Base-by-base conservation (phyloP, 2,113 vertebrate genomes). In the Pardalotus punctatus region DNA sequence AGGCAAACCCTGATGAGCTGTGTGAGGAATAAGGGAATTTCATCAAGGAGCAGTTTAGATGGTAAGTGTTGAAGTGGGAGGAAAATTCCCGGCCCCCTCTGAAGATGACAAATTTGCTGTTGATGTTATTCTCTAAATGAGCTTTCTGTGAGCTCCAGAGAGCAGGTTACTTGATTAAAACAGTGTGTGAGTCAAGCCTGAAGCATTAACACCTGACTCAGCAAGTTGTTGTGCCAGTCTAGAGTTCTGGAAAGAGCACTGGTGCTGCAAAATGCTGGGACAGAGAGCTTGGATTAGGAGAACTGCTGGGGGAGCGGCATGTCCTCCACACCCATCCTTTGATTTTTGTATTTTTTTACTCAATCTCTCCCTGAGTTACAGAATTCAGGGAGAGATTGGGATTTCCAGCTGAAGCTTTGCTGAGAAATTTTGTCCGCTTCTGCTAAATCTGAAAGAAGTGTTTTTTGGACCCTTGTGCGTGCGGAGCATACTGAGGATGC, bases 161-260 rank as follows among this genome's bases (percentile, higher is more conserved):
- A 90, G 72, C 58, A 69, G 42, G 23, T 80, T 71, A 40, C 40
- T 87, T 92, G 25, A 71, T 85, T 92, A 92, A 84, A 92, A 56
- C 65, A 35, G 22, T 40, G 6, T 43, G n/a, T 58, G 76, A 82
- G 57, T 79, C 51, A 82, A 69, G 54, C 15, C 85, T 76, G 67
- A 38, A 83, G 94, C 64, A 38, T n/a, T 33, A 71, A 45, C 48
- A 60, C 56, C 81, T 89, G 62, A 93, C 40, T 90, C 79, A 70
- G 92, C 82, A 85, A 14, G 29, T 91, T 81, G 35, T 29, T 5
- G 4, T 70, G 77, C 83, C 61, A 43, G 65, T 31, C 3, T 2
- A 35, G 47, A 67, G 36, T n/a, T 82, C 66, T 35, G 6, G 56
- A 51, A 79, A 36, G 53, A 56, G 53, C 53, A 33, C 20, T 7